phyloP scores from a whole-genome alignment of 2,888 invertebrate genomes.

The Pristionchus entomophagus region DNA sequence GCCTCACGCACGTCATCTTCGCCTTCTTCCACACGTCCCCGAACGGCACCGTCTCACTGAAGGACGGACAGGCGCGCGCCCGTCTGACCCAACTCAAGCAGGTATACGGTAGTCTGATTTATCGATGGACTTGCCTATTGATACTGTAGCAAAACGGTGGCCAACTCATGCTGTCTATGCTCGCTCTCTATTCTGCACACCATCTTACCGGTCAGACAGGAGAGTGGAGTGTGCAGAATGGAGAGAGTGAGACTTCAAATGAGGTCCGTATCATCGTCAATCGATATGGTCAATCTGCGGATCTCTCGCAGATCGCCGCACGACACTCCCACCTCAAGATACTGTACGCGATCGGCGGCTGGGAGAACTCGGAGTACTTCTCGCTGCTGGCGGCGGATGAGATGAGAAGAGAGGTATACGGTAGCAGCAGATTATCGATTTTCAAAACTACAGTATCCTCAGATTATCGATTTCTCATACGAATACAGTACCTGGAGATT shows the following conservation, averaged over 20 bases:
- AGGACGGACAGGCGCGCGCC: conserved; percentile 55
- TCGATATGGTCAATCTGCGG: too few species aligned
- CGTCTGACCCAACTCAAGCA: conserved; percentile 58
- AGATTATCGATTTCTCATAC: not conserved
- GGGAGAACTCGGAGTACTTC: conserved; percentile 74
- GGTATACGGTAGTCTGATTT: conserved; percentile 31
- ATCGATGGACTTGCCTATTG: conserved; percentile 18
- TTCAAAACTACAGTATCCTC: not conserved
- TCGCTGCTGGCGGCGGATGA: conserved; percentile 64
- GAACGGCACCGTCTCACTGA: conserved; percentile 67
- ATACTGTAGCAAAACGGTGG: too few species aligned
- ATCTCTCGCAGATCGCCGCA: conserved; percentile 59
- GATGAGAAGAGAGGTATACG: conserved; percentile 53
- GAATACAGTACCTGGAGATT: too few species aligned
- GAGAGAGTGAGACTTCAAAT: too few species aligned
- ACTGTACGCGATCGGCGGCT: conserved; percentile 74
- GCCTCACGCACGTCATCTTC: conserved; percentile 73
- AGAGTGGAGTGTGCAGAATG: too few species aligned
- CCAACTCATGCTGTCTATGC: too few species aligned
- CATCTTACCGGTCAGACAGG: too few species aligned
- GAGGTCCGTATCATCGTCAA: too few species aligned
- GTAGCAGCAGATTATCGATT: not conserved
- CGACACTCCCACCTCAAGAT: conserved; percentile 66
- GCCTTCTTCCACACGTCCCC: conserved; percentile 71
- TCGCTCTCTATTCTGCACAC: too few species aligned